Base-by-base conservation (phyloP, 2,113 vertebrate genomes). In the Phylloscopus trochilus region DNA sequence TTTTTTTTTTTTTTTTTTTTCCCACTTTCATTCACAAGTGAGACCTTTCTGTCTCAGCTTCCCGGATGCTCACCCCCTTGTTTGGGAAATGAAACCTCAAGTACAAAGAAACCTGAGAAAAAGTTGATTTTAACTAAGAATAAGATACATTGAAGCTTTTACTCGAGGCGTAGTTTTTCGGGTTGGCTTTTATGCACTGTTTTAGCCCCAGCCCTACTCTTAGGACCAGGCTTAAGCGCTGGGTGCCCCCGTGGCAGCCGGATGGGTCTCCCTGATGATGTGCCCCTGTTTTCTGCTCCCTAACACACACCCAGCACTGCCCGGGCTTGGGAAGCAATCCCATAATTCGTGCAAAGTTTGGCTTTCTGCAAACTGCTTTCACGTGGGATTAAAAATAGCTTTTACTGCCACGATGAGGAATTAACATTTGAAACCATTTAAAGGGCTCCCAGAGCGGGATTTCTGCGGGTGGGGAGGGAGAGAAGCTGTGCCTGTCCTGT, bases 351-450 rank as follows among this genome's bases (percentile, higher is more conserved):
- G 72, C 69, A 3, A 35, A 76, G 46, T 68, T 93, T 35, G 84
- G 37, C 15, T 59, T 87, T 46, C 74, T 85, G 82, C 91, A 93
- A 91, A 85, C 58, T 23, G 83, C 75, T 95, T 94, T 95, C 89
- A 73, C 47, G 72, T 94, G 86, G 91, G 67, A 80, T 94, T 95
- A 91, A 94, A 97, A 96, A 80, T 63, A 91, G 74, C 55, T 90
- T 91, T 90, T 77, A 56, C 63, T 87, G 95, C 91, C 62, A 13
- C 6, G 19, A 46, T 3, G 87, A 60, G 77, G 87, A 93, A 87
- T 94, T 84, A 87, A 68, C 95, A 82, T 95, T 95, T 27, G 91
- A 68, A 92, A 79, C 39, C n/a, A 10, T 78, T 95, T 89, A 72
- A 43, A 67, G 52, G 20, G 78, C 37, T 94, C 60, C 43, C 11